Evolutionary conservation across 2,797 vertebrate genomes (phyloP), one percentile per base, ranked within the genome.

Genomic region (Manis pentadactyla): DNA sequence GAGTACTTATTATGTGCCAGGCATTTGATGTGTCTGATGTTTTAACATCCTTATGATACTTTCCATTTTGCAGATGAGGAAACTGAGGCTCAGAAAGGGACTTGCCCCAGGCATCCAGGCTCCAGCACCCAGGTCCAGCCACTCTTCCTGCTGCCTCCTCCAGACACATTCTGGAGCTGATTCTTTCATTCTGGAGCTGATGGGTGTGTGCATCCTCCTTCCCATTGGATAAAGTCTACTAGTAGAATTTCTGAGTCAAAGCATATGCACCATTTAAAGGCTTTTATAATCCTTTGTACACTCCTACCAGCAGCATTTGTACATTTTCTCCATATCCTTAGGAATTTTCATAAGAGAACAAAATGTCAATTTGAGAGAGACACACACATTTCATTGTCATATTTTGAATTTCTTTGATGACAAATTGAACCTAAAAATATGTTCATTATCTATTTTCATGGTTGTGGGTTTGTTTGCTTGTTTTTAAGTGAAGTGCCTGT

Each of bases 61-160:
- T 75, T 42, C 18, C 68, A n/a, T 82, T 75, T 92, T 87, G 73
- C 92, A 96, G 97, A 87, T 51, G 78, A 84, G 37, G 18, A 94
- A 79, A 75, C 77, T 17, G 46, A 95, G 27, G 63, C 74, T 68
- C 4, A 1, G 74, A 23, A 87, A 81, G 51, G 49, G 46, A 53
- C 31, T 89, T 51, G 34, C 66, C 29, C 81, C 39, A 51, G 29
- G 49, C 42, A 18, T 18, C 88, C 82, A 31, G 59, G 31, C 42
- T 21, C 77, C 27, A 4, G 87, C 3, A 23, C 73, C 1, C 0
- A 73, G 51, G 29, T 39, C 57, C 85, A 27, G 87, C 61, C 46
- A 8, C 17, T 42, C 42, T 8, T 19, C 21, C 46, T 39, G 1
- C 39, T 1, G 14, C 64, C 39, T 64, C 17, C 73, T 57, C 55